phyloP scores from a whole-genome alignment of 2,113 vertebrate genomes.

The Aldabrachelys gigantea region DNA sequence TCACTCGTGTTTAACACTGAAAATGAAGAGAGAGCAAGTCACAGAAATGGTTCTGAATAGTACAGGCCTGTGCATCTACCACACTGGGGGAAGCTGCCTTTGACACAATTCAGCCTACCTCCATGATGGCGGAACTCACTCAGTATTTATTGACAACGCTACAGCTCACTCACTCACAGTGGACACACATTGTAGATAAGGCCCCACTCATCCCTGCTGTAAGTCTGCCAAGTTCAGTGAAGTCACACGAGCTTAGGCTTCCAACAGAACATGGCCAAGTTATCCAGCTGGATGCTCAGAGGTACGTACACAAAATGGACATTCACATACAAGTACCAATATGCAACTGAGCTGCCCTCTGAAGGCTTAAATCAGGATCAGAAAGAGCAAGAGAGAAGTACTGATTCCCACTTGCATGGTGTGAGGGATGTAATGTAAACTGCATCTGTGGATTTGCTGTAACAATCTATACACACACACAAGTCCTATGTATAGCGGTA shows the following conservation, averaged over 20 bases:
- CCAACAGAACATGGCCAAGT: neutral
- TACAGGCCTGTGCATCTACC: neutral
- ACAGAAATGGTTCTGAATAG: neutral
- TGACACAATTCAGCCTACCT: conserved; percentile 18
- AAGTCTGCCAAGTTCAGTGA: neutral
- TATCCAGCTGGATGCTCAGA: neutral
- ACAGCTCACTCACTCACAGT: conserved; percentile 50
- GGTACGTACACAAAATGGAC: neutral
- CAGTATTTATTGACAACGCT: conserved; percentile 50
- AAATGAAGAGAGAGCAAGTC: neutral
- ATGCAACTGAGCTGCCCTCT: neutral
- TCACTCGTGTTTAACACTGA: neutral
- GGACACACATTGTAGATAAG: neutral
- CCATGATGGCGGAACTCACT: neutral
- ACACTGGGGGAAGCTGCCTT: neutral
- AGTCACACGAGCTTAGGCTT: neutral
- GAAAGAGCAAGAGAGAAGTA: neutral
- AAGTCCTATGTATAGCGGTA: conserved; percentile 44
- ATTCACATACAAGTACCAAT: rapidly evolving
- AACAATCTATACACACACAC: neutral
- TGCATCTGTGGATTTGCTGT: neutral
- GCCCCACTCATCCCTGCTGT: conserved; percentile 9
- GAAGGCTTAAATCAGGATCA: neutral
- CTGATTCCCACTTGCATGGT: neutral
- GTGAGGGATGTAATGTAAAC: too few relatives aligned